Base-by-base conservation (phyloP, 2,113 vertebrate species). In the Coptodon rendalli region DNA sequence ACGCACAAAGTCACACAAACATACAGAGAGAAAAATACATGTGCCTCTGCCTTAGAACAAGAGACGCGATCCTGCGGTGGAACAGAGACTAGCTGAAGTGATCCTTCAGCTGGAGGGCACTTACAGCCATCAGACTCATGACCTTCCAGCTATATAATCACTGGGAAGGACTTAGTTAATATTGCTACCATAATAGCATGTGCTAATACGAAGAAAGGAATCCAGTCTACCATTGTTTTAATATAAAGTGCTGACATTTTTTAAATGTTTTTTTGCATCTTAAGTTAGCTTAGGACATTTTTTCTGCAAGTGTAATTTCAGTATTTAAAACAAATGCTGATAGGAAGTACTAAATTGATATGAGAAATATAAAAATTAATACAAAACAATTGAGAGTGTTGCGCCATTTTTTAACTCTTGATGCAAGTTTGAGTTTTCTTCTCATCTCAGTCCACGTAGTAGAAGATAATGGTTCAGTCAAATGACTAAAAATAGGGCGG, bases 101-200 rank as follows among this genome's bases (percentile, higher is more conserved):
- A 84, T 85, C 27, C 88, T 91, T 89, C 80, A 90, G 82, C 80
- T 89, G 19, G 83, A 92, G 85, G 71, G 78, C 83, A 38, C 92
- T 90, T 16, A 17, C 6, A 52, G 11, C 48, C 57, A 61, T 53
- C 81, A 76, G 82, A 87, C 86, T 86, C 90, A 85, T 79, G 90
- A 94, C 91, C 89, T 91, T 93, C 89, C 87, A 43, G 76, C 81
- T 48, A 10, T 3, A 54, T 81, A 88, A 86, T 87, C 88, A 86
- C 48, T 6, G 22, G 59, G 43, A 24, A 82, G 63, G 63, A 78
- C 73, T 81, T 54, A 29, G 82, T 80, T 61, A 84, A 29, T 43
- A 57, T 57, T 43, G 8, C 52, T 63, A 81, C 11, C 68, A 53
- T 29, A 6, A 48, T 7, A 53, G 19, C 40, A 56, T 9, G 12